These are phyloP conservation scores for Chymomyza fuscimana DNA, from an alignment of 2,888 invertebrate species.

Conservation along the genomic window DNA sequence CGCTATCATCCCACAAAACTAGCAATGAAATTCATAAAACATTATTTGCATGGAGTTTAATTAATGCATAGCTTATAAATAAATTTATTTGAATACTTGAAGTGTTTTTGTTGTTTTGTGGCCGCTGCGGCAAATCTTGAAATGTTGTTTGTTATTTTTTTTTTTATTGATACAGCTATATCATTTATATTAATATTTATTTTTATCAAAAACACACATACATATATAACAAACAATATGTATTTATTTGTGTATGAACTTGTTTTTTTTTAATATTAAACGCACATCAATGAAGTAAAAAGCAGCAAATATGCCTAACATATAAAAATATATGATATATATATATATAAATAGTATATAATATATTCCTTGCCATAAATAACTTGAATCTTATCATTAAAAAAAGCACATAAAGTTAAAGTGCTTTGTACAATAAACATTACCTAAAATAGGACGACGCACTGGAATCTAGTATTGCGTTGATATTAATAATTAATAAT, in stretches of 20 bases:
- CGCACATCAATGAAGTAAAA: slow-evolving; percentile 54
- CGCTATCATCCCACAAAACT: too few relatives aligned
- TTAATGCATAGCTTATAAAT: neutral
- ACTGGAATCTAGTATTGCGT: slow-evolving; percentile 42
- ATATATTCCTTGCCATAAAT: slow-evolving; percentile 33
- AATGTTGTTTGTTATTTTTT: slow-evolving; percentile 23
- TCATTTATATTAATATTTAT: slow-evolving; percentile 23
- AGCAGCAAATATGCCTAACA: slow-evolving; percentile 69
- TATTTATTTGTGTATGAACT: neutral
- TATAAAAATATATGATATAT: slow-evolving; percentile 63
- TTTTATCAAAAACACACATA: slow-evolving; percentile 30
- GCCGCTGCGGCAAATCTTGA: slow-evolving; percentile 58
- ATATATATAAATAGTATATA: slow-evolving; percentile 24
- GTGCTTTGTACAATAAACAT: slow-evolving; percentile 42
- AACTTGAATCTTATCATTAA: slow-evolving; percentile 44
- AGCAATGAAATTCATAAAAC: neutral
- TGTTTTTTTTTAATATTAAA: neutral
- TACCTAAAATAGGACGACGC: slow-evolving; percentile 62
- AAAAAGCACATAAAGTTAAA: slow-evolving; percentile 28
- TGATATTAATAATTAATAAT: slow-evolving; percentile 12
- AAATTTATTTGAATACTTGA: neutral
- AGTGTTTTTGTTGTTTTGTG: slow-evolving; percentile 35
- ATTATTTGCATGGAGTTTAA: neutral
- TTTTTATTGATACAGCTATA: slow-evolving; percentile 20
- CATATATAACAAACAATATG: neutral